Base-by-base conservation (phyloP, 2,888 invertebrate species). In the Cephus pulcher region DNA sequence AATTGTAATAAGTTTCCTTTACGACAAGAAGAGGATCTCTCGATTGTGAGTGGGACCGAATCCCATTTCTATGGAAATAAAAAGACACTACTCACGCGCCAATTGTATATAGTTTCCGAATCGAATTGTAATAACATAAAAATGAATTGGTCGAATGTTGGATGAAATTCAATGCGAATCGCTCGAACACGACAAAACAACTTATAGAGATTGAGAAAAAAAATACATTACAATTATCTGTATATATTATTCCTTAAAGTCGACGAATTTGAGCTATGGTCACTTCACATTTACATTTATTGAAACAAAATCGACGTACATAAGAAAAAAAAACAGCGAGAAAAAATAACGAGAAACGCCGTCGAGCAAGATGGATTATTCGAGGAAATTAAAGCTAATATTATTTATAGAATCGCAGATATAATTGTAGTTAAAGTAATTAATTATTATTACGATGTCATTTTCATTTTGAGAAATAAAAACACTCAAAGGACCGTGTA, bases 401-500 rank as follows among this genome's bases (percentile, higher is more conserved):
- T 74, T 74, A 74, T 74, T 74, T 74, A 74, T 74, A 74, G 74
- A 74, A 56, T 23, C 34, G 35, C 30, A 74, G 23, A 74, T 74
- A 74, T 74, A 74, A 74, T 34, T 35, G 34, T 74, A 74, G 74
- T 34, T 33, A 74, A 74, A 74, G 74, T 34, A 35, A 74, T 35
- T 82, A 71, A 80, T 79, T 68, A 69, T 33, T 75, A 70, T 70
- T n/a, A 75, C 33, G 73, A 56, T 68, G 75, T 79, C 69, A 82
- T 82, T 82, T 82, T 82, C 79, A 81, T 80, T 80, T 82, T 81
- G 78, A 81, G 70, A 81, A 82, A 80, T 81, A 81, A 78, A 79
- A 81, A 70, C 56, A 56, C 56, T 56, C 56, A 56, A 56, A 56
- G 9, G 56, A 56, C 56, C 56, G 56, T 56, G 56, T 56, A 56